Evolutionary conservation across 2,888 invertebrate species (phyloP), one percentile per base, ranked within the genome.

Genomic region (Mactromeris polynyma): DNA sequence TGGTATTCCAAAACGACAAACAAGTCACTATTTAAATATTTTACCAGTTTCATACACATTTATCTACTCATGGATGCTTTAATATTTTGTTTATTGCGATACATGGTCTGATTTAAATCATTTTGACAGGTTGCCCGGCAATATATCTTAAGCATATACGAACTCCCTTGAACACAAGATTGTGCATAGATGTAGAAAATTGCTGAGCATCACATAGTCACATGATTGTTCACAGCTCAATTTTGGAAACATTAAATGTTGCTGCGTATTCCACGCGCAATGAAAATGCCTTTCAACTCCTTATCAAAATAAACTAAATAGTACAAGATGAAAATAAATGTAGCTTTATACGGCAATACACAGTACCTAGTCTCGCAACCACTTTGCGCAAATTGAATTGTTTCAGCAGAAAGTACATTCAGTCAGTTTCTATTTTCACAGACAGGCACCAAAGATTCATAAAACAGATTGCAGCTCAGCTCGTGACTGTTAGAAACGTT

Each of bases 401-500:
- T 58, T 17, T 58, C n/a, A 58, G 58, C 21, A 58, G 58, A 2
- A 58, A 21, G n/a, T 26, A 58, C 7, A 58, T 3, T 21, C 9
- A 58, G 19, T 58, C 58, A 21, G n/a, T 58, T n/a, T 58, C 58
- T 58, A 58, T 21, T 58, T 26, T 58, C 58, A 26, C 26, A 6
- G 58, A 58, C 51, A 51, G 31, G 1, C 80, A 19, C 80, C 21
- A 42, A 6, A 26, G 80, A 46, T 51, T 46, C 46, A 80, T 80
- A 51, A 80, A 80, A 46, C 51, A 80, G 46, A 80, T 40, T 80
- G 4, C n/a, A 78, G n/a, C 51, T 17, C 21, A 26, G 33, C 36
- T 58, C 21, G 36, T 58, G 58, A 58, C 58, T 58, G 58, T 38
- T 81, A 33, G 21, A 36, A 81, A 51, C 51, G 31, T 81, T 81